Conservation (phyloP, 2,888 invertebrate genomes). For the Stictocephala bisonia region DNA sequence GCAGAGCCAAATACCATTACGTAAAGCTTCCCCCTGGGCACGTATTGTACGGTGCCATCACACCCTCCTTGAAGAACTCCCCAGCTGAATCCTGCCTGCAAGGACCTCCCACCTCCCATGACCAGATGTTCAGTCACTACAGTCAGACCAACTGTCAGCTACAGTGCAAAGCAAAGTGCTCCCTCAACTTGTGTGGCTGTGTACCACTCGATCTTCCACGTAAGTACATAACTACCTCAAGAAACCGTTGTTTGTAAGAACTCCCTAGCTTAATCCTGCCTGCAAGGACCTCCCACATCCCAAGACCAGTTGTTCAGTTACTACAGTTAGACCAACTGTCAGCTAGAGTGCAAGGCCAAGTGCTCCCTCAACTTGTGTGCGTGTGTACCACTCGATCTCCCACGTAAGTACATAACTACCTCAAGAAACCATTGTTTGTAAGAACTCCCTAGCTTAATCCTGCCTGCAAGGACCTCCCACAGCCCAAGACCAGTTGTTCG, state of each 20-base stretch:
- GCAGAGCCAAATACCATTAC: background rate
- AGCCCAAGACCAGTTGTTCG: no score
- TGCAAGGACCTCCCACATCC: no score
- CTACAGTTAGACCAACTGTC: constrained; percentile 14
- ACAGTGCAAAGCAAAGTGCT: constrained; percentile 22
- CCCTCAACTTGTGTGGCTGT: constrained; percentile 23
- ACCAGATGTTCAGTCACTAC: constrained; percentile 7
- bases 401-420: constrained; percentile 1
- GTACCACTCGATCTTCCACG: constrained; percentile 6
- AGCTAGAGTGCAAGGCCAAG: constrained; percentile 10
- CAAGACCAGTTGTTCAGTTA: background rate
- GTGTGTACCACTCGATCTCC: constrained; percentile 13
- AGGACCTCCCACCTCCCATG: constrained; percentile 15
- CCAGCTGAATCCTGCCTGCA: background rate
- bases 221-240: constrained; percentile 3
- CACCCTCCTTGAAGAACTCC: background rate
- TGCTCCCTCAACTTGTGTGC: constrained; percentile 20
- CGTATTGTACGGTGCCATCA: constrained; percentile 12
- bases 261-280: no score
- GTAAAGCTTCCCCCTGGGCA: background rate
- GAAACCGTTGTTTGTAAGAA: no score
- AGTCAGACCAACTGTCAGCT: constrained; percentile 5
- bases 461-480: no score
- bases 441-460: no score
- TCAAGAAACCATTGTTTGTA: no score